Percentiles rank a stretch among this genome's conserved stretches.
phyloP scores from a whole-genome alignment of 2,888 invertebrate species.

The Epistrophe grossulariae region DNA sequence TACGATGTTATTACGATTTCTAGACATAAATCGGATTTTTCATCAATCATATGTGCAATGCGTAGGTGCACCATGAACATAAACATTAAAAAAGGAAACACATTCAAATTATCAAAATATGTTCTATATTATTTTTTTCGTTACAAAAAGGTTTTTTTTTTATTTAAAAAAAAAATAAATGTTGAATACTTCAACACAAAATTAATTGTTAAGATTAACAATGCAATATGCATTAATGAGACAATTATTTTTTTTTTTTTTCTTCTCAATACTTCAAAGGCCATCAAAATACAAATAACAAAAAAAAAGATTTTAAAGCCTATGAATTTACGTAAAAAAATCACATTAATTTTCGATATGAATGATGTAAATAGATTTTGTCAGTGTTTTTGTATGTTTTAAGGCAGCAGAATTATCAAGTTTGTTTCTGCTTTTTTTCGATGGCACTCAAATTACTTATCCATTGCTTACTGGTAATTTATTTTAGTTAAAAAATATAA shows the following conservation, averaged over 20 bases:
- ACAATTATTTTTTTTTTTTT: constrained; percentile 4
- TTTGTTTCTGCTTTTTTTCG: constrained; percentile 9
- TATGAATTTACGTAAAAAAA: constrained; percentile 39
- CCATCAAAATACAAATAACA: constrained; percentile 41
- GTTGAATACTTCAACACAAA: constrained; percentile 47
- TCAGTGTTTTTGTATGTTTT: neutral
- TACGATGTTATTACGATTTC: too few relatives aligned
- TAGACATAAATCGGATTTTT: too few relatives aligned
- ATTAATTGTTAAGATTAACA: constrained; percentile 52
- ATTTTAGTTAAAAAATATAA: constrained; percentile 59
- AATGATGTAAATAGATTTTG: neutral
- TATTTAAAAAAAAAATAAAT: constrained; percentile 35
- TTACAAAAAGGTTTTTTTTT: constrained; percentile 42
- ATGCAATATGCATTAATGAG: constrained; percentile 68
- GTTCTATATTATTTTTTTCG: neutral
- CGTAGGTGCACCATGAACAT: too few relatives aligned
- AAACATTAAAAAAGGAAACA: neutral
- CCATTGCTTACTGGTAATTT: constrained; percentile 51
- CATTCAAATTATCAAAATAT: neutral
- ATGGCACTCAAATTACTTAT: constrained; percentile 32
- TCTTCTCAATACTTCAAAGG: constrained; percentile 17
- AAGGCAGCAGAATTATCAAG: constrained; percentile 26
- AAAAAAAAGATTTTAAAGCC: constrained; percentile 25
- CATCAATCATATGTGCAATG: too few relatives aligned
- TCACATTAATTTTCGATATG: constrained; percentile 41